phyloP scores from a whole-genome alignment of 2,888 invertebrate genomes.

The Thereva nobilitata region DNA sequence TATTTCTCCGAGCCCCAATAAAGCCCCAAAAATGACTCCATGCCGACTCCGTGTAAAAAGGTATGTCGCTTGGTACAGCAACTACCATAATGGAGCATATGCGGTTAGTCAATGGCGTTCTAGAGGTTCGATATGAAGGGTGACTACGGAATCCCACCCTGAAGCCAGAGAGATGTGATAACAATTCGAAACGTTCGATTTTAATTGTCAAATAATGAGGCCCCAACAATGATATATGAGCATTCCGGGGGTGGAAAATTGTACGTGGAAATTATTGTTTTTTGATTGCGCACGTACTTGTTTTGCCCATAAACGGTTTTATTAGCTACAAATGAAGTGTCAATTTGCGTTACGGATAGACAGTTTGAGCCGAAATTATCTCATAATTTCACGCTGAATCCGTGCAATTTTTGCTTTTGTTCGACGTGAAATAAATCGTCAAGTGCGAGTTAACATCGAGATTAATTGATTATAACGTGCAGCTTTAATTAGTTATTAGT shows the following conservation, averaged over 20 bases:
- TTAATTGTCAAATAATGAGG: slow-evolving; percentile 36
- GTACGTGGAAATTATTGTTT: slow-evolving; percentile 37
- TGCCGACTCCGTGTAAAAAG: no score
- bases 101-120: slow-evolving; percentile 26
- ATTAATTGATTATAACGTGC: no score
- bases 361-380: slow-evolving; percentile 4
- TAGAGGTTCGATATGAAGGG: slow-evolving; percentile 20
- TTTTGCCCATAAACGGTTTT: slow-evolving; percentile 36
- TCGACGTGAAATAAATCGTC: no score
- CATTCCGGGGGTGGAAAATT: slow-evolving; percentile 12
- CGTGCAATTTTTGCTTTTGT: no score
- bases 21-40: no score
- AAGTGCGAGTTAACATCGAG: no score
- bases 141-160: slow-evolving; percentile 4
- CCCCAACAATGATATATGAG: slow-evolving; percentile 26
- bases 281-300: slow-evolving; percentile 35
- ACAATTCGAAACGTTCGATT: slow-evolving; percentile 33
- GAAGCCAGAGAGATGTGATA: slow-evolving; percentile 17
- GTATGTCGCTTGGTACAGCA: no score
- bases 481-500: no score
- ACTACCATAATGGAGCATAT: slow-evolving; percentile 17
- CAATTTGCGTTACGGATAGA: slow-evolving; percentile 23
- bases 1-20: no score
- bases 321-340: slow-evolving; percentile 40
- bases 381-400: no score